Evolutionary conservation across 1,140 invertebrate species (phyloP), one percentile per base, ranked within the genome.

Genomic region (Drosophila miranda): DNA sequence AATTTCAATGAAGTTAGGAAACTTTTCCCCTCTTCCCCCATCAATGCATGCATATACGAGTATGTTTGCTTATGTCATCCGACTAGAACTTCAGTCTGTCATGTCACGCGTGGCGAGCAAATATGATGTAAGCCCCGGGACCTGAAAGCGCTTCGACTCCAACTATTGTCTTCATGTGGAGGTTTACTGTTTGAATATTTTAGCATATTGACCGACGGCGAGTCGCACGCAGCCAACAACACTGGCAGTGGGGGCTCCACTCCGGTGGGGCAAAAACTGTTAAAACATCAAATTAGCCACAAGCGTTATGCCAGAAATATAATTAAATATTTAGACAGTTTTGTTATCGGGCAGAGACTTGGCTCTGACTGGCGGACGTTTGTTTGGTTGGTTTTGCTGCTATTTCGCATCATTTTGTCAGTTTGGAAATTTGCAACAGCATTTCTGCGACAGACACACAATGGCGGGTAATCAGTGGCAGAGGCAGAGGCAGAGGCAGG

Each of bases 121-220:
- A 16, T 21, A 21, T 48, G 45, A 48, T 21, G 45, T 21, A 48
- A 48, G 13, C 16, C 9, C 6, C 16, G 16, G 1, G 16, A 19
- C 21, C 3, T 38, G 11, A 5, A 4, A 38, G 11, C 11, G 34
- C 34, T 30, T 9, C 30, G 30, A 30, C 30, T 44, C 56, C 11
- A 13, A 38, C 61, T 57, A 13, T 58, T 16, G 30, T 52, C 4
- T 34, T 52, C 28, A 14, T 28, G 9, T 14, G 41, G 38, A 16
- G n/a, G 38, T 63, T 58, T 60, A 55, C 50, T 26, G 75, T 67
- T 75, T 78, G 58, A 72, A 76, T 76, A 78, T 63, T 72, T 78
- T 55, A 75, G 50, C 67, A 66, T 75, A 58, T 75, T 75, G 61
- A 59, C 72, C 69, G 26, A 41, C 49, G 44, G 42, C 21, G 19